These are phyloP conservation scores for Halictus quadricinctus DNA, from an alignment of 2,888 invertebrate genomes.

Conservation along the genomic window DNA sequence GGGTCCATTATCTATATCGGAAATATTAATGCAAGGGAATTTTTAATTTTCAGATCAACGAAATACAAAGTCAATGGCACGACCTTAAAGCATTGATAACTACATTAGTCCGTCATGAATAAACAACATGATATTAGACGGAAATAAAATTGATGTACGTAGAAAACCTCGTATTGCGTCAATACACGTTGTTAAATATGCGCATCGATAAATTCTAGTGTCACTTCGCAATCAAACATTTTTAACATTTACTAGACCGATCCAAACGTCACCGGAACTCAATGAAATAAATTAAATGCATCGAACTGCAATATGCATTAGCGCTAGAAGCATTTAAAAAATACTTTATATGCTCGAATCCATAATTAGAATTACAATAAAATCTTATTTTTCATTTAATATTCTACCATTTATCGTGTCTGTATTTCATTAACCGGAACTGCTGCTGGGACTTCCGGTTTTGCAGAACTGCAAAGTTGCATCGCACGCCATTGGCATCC, in stretches of 20 bases:
- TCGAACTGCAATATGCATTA: background rate
- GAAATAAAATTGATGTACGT: background rate
- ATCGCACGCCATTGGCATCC: background rate
- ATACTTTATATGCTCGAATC: background rate
- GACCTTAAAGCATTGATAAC: slow-evolving; percentile 38
- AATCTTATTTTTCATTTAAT: background rate
- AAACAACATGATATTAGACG: slow-evolving; percentile 22
- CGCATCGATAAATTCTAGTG: background rate
- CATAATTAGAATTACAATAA: background rate
- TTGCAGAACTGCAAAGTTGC: background rate
- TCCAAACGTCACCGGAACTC: background rate
- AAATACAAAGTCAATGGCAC: slow-evolving; percentile 18
- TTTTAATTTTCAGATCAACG: background rate
- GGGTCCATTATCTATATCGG: background rate
- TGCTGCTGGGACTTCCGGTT: background rate
- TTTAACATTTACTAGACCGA: slow-evolving; percentile 9
- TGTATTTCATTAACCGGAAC: background rate
- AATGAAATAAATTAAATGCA: background rate
- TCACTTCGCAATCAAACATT: slow-evolving; percentile 18
- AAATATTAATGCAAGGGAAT: background rate
- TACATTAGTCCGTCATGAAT: slow-evolving; percentile 32
- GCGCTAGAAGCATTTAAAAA: background rate
- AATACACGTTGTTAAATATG: background rate
- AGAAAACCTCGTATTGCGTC: background rate
- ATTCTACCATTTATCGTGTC: background rate